Conservation (phyloP, 2,888 invertebrate species). For the Pristionchus arcanus region DNA sequence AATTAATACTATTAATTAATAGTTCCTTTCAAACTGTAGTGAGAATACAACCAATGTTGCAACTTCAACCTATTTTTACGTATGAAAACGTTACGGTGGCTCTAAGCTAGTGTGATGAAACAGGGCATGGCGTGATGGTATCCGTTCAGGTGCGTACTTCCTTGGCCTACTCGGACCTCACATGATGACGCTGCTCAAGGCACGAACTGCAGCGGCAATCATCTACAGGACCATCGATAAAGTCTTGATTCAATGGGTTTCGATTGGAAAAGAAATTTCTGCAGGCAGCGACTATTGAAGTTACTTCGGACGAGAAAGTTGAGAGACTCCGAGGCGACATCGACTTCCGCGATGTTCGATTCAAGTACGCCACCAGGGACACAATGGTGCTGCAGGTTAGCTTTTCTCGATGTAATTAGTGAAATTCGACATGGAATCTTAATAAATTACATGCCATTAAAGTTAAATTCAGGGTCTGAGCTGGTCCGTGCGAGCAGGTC, state of each 20-base stretch:
- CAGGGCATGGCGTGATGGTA: no score
- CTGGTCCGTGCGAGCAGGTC: background rate
- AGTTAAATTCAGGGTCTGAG: background rate
- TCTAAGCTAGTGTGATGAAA: no score
- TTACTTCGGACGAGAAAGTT: background rate
- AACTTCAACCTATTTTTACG: no score
- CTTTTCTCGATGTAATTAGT: background rate
- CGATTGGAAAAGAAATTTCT: background rate
- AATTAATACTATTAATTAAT: no score
- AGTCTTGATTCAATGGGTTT: background rate
- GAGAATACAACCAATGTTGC: no score
- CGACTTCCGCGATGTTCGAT: background rate
- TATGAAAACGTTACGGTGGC: no score
- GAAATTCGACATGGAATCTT: background rate
- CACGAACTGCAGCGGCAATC: background rate
- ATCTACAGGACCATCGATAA: conserved; percentile 39
- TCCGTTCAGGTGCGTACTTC: conserved; percentile 45
- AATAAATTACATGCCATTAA: background rate
- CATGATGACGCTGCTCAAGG: conserved; percentile 44
- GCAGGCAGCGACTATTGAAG: background rate
- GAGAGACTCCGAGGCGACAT: conserved; percentile 14
- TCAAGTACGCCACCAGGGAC: conserved; percentile 41
- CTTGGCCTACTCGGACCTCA: conserved; percentile 23
- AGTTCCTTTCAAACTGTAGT: no score
- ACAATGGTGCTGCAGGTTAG: background rate